phyloP scores from a whole-genome alignment of 2,888 invertebrate species.

The Mesorhabditis sp. region DNA sequence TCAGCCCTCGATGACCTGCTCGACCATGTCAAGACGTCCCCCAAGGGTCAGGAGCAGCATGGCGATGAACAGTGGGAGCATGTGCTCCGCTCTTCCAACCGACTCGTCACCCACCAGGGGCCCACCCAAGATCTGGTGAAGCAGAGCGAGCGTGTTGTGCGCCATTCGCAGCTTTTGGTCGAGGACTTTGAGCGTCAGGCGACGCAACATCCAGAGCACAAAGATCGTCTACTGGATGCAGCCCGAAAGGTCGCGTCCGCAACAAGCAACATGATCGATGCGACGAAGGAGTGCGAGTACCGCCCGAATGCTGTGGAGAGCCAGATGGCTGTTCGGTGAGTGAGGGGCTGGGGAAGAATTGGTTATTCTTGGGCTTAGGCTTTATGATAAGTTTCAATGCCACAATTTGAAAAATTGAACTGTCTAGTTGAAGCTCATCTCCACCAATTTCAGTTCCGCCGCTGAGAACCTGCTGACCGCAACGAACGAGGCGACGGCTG shows the following conservation, averaged over 20 bases:
- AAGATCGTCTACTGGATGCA: conserved; percentile 82
- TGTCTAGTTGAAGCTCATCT: no score
- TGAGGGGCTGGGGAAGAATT: no score
- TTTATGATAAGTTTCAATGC: no score
- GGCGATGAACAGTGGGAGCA: conserved; percentile 79
- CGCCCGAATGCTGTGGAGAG: conserved; percentile 47
- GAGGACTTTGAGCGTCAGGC: conserved; percentile 82
- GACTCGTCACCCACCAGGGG: conserved; percentile 69
- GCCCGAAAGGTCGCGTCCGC: conserved; percentile 91
- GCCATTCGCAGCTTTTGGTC: conserved; percentile 51
- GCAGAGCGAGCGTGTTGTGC: conserved; percentile 60
- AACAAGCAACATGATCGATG: conserved; percentile 89
- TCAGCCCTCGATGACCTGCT: conserved; percentile 82
- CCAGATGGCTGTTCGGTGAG: conserved; percentile 67
- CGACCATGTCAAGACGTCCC: conserved; percentile 76
- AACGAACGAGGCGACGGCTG: conserved; percentile 78
- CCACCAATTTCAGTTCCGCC: conserved; percentile 64
- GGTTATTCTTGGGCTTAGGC: no score
- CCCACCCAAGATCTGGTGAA: conserved; percentile 20
- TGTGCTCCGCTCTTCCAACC: conserved; percentile 83
- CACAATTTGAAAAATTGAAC: no score
- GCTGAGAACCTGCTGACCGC: conserved; percentile 89
- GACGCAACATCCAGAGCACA: conserved; percentile 73
- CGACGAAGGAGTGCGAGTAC: conserved; percentile 67
- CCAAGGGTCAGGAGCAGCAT: conserved; percentile 58